phyloP scores from a whole-genome alignment of 2,888 invertebrate species.

The Drosophila putrida region DNA sequence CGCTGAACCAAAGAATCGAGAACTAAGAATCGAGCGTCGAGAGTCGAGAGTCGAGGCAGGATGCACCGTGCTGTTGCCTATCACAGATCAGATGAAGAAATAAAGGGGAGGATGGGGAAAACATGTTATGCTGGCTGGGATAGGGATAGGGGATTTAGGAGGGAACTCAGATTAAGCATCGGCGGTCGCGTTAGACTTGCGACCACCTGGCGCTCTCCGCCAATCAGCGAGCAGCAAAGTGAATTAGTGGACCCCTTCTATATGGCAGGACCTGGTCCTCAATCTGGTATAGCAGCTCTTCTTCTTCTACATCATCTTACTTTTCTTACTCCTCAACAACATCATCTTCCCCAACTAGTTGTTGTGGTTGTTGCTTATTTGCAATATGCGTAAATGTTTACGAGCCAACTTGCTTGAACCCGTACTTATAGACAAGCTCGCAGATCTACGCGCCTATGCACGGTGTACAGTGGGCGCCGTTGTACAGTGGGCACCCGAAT shows the following conservation, averaged over 20 bases:
- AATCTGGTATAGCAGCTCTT: conserved; percentile 4
- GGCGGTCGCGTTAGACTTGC: conserved; percentile 70
- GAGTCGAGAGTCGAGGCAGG: conserved; percentile 34
- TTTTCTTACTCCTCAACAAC: not conserved
- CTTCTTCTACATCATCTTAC: not conserved
- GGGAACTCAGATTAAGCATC: conserved; percentile 65
- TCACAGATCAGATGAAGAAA: conserved; percentile 33
- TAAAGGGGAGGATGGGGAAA: conserved; percentile 3
- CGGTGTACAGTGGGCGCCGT: too few relatives aligned
- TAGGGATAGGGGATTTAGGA: not conserved
- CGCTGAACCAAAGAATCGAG: conserved; percentile 40
- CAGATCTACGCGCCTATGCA: conserved; percentile 21
- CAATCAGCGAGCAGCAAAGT: conserved; percentile 82
- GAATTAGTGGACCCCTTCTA: conserved; percentile 74
- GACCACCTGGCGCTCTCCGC: conserved; percentile 84
- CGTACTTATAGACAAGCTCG: conserved; percentile 33
- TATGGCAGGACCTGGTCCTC: conserved; percentile 34
- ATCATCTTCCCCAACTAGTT: conserved; percentile 11
- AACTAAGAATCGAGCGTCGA: conserved; percentile 7
- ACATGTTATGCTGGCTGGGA: conserved; percentile 33
- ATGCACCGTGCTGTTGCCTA: conserved; percentile 43
- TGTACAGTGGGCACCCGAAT: not conserved
- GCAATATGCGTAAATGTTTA: conserved; percentile 81
- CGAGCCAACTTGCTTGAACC: conserved; percentile 55
- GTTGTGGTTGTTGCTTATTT: conserved; percentile 66